phyloP scores from a whole-genome alignment of 2,113 vertebrate species.

The Heptranchias perlo region DNA sequence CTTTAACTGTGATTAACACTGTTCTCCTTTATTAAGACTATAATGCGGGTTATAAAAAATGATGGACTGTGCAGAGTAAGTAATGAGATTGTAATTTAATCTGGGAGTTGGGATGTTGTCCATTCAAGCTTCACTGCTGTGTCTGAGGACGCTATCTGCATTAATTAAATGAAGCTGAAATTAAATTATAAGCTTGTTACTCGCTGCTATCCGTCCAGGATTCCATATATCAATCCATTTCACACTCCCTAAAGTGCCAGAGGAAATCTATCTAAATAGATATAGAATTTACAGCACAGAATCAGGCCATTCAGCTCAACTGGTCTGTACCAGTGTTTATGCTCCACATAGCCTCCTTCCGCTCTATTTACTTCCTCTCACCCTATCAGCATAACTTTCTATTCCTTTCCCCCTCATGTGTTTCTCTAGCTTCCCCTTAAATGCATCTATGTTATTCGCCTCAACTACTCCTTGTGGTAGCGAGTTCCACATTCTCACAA shows the following conservation, averaged over 20 bases:
- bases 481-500: too few species aligned
- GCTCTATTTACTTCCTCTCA: not conserved
- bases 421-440: too few species aligned
- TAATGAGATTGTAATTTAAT: slow-evolving; percentile 26
- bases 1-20: not conserved
- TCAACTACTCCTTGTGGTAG: too few species aligned
- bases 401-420: too few species aligned
- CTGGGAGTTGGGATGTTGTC: not conserved
- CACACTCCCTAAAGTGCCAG: not conserved
- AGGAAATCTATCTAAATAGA: not conserved
- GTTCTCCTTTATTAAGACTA: not conserved
- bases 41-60: slow-evolving; percentile 23
- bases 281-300: not conserved
- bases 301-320: not conserved
- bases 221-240: not conserved
- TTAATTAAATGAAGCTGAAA: slow-evolving; percentile 17
- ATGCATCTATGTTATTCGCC: too few species aligned
- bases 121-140: not conserved
- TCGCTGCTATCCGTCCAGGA: not conserved
- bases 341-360: not conserved
- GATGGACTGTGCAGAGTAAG: not conserved
- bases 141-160: not conserved
- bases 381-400: not conserved
- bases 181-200: not conserved
- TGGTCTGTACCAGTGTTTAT: not conserved